A percentile compares a stretch with the other conserved stretches of the same genome.
These are phyloP conservation scores for Caracal caracal DNA, from an alignment of 2,113 vertebrate species.

Conservation along the genomic window DNA sequence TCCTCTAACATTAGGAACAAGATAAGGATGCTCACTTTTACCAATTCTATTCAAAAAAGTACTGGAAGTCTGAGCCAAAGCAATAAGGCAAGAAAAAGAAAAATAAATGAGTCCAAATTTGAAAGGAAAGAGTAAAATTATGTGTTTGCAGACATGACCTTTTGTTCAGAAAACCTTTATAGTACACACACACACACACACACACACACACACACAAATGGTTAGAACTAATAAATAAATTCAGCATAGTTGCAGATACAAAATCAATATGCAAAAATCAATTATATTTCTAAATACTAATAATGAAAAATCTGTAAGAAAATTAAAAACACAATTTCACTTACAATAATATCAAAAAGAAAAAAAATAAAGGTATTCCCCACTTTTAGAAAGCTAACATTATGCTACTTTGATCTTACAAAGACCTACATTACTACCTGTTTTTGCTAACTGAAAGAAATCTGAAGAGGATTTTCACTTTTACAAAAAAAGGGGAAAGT, in stretches of 20 bases:
- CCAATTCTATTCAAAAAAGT: neutral
- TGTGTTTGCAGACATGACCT: neutral
- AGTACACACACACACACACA: neutral
- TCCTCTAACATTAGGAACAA: conserved; percentile 7
- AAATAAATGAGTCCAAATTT: neutral
- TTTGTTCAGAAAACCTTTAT: neutral
- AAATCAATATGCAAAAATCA: neutral
- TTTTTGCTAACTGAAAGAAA: neutral
- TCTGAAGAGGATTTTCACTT: neutral
- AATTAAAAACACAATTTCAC: neutral
- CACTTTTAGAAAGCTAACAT: neutral
- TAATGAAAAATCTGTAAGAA: conserved; percentile 25
- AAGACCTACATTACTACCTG: neutral
- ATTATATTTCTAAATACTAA: neutral
- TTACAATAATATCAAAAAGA: neutral
- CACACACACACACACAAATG: neutral
- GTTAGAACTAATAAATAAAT: conserved; percentile 23
- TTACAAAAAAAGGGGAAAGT: neutral
- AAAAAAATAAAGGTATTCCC: neutral
- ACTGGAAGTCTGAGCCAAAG: neutral
- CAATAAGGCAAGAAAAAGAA: neutral
- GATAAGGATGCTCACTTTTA: neutral
- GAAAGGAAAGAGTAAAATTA: neutral
- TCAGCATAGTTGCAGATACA: neutral
- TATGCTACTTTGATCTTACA: neutral